A percentile compares a stretch with the other conserved stretches of the same genome.
Conservation (phyloP, 2,797 vertebrate genomes). For the Acanthopagrus latus region DNA sequence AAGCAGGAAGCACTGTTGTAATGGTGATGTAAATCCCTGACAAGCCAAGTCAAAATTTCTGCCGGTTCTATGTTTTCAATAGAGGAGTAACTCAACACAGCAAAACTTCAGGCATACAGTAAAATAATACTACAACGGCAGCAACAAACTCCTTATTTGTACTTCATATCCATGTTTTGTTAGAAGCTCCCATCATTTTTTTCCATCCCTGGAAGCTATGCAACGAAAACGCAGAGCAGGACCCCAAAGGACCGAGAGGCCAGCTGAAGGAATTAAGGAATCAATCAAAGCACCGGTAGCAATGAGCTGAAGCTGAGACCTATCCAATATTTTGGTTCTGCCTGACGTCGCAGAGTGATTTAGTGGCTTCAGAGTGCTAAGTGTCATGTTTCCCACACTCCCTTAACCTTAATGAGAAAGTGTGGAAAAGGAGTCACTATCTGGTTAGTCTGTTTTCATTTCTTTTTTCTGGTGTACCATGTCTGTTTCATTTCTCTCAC, state of each 20-base stretch:
- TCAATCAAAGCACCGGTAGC: constrained; percentile 69
- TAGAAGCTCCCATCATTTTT: constrained; percentile 45
- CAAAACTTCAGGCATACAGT: background rate
- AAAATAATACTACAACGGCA: constrained; percentile 1
- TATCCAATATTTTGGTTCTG: constrained; percentile 69
- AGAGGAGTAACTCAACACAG: background rate
- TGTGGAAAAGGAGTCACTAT: constrained; percentile 57
- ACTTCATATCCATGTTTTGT: constrained; percentile 25
- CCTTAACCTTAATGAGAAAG: constrained; percentile 72
- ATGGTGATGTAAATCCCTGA: no score
- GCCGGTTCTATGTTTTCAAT: background rate
- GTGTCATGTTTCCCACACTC: constrained; percentile 70
- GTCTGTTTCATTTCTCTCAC: constrained; percentile 75
- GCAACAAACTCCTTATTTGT: constrained; percentile 7
- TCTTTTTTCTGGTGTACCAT: constrained; percentile 37
- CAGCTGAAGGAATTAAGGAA: constrained; percentile 71
- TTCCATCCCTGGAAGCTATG: constrained; percentile 43
- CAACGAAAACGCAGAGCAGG: constrained; percentile 47
- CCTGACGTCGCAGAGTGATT: constrained; percentile 65
- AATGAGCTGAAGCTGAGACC: constrained; percentile 61
- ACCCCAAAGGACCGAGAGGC: constrained; percentile 60
- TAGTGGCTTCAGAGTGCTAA: constrained; percentile 62
- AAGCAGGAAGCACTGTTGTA: no score
- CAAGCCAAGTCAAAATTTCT: no score
- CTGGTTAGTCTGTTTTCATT: constrained; percentile 65